These are phyloP conservation scores for Eubucco bourcierii DNA, from an alignment of 2,113 vertebrate species.

Conservation along the genomic window DNA sequence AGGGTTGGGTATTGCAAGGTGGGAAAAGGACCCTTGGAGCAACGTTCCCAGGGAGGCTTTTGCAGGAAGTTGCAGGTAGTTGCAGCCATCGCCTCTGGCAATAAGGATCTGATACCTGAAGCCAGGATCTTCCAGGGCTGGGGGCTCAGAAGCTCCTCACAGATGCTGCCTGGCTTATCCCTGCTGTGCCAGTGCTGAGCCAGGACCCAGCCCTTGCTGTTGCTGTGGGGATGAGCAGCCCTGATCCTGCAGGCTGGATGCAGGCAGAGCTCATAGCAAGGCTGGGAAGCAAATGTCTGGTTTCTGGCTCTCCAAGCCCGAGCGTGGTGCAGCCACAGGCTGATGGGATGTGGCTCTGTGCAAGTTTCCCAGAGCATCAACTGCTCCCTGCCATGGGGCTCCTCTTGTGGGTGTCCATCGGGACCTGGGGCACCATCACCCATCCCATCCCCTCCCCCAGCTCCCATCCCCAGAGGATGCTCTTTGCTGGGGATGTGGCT, in stretches of 20 bases:
- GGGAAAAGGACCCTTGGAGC: neutral
- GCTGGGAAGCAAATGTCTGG: neutral
- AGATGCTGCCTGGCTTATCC: neutral
- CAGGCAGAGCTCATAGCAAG: neutral
- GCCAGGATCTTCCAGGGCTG: fast-evolving
- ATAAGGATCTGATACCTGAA: neutral
- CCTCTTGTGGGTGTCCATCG: neutral
- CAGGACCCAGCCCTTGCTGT: neutral
- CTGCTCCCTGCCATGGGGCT: neutral
- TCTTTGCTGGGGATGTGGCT: neutral
- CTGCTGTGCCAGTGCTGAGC: neutral
- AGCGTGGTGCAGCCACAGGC: fast-evolving
- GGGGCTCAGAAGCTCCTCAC: fast-evolving
- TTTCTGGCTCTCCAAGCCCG: neutral
- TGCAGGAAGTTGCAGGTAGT: neutral
- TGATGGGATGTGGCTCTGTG: neutral
- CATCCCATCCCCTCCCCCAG: neutral
- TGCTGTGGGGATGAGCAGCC: neutral
- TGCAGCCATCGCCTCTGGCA: neutral
- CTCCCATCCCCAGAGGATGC: neutral
- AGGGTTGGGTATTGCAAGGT: too few species aligned
- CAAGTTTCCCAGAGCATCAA: neutral
- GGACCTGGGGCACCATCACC: fast-evolving
- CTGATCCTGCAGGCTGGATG: neutral
- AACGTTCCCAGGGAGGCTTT: neutral